phyloP scores from a whole-genome alignment of 2,888 invertebrate species.

The Acronicta aceris region DNA sequence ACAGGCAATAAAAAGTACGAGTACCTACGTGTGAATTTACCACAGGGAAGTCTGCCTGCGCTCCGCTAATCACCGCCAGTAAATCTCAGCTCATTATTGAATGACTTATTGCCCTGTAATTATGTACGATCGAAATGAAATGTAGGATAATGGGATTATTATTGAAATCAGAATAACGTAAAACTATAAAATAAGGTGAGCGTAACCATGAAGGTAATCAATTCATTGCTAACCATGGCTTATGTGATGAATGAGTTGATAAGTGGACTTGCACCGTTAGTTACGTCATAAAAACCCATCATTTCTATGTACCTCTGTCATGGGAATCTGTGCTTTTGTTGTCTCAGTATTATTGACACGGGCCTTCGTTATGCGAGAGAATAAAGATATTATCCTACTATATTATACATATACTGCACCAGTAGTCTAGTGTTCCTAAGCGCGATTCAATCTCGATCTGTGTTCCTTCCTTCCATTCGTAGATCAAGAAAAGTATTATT shows the following conservation, averaged over 20 bases:
- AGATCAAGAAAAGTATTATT: too few relatives aligned
- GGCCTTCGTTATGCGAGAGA: constrained; percentile 19
- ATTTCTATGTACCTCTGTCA: constrained; percentile 17
- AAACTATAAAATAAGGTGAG: constrained; percentile 47
- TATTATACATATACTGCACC: too few relatives aligned
- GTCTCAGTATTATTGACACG: constrained; percentile 37
- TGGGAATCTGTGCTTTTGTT: constrained; percentile 31
- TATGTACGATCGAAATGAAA: constrained; percentile 49
- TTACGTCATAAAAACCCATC: constrained; percentile 14
- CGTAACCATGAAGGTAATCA: constrained; percentile 36
- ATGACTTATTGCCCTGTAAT: constrained; percentile 46
- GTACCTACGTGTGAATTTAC: constrained; percentile 32
- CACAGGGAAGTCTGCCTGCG: constrained; percentile 15
- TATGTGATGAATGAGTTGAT: constrained; percentile 8
- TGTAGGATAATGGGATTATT: constrained; percentile 41
- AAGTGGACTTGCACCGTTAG: constrained; percentile 18
- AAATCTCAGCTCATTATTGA: constrained; percentile 38
- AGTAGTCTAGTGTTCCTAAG: too few relatives aligned
- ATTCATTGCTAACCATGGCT: constrained; percentile 16
- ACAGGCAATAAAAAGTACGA: constrained; percentile 28
- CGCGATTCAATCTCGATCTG: too few relatives aligned
- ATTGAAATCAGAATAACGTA: constrained; percentile 55
- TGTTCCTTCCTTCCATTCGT: too few relatives aligned
- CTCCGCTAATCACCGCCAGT: constrained; percentile 30
- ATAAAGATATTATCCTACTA: too few relatives aligned